Conservation (phyloP, 53 echinoderm and acorn worm genomes). For the Hippasteria phrygiana region DNA sequence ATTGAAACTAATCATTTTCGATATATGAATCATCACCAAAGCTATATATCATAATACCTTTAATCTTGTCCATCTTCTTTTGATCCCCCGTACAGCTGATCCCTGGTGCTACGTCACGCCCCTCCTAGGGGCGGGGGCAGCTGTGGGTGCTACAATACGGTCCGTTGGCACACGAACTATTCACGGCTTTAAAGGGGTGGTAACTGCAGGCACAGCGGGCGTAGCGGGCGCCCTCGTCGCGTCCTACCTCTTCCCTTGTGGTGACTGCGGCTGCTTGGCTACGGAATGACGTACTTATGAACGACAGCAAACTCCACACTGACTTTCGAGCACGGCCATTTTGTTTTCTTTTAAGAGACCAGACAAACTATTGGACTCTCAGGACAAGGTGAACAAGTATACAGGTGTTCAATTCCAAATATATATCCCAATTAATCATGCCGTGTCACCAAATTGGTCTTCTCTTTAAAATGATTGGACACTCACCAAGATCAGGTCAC, state of each 20-base stretch:
- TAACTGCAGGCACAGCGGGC: conserved; percentile 31
- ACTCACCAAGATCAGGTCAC: too few species aligned
- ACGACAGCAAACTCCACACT: background rate
- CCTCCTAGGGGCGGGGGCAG: conserved; percentile 46
- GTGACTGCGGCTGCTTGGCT: conserved; percentile 43
- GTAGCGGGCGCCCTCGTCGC: conserved; percentile 50
- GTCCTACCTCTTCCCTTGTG: conserved; percentile 32
- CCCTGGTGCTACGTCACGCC: conserved; percentile 43
- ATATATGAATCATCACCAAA: too few species aligned
- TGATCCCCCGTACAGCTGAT: background rate
- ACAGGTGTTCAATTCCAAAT: too few species aligned
- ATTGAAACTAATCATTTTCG: too few species aligned
- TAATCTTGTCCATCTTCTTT: background rate
- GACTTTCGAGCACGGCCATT: background rate
- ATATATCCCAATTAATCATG: too few species aligned
- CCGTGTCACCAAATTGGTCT: too few species aligned
- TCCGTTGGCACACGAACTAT: conserved; percentile 28
- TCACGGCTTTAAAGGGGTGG: conserved; percentile 35
- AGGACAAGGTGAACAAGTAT: too few species aligned
- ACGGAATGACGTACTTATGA: background rate
- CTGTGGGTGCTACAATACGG: conserved; percentile 24
- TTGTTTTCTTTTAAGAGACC: too few species aligned
- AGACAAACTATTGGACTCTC: too few species aligned
- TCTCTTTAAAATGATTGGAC: too few species aligned
- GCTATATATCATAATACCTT: too few species aligned